A percentile compares a stretch with the other conserved stretches of the same genome.
Evolutionary conservation across 2,797 vertebrate genomes (phyloP).

Genomic region (Oryzias sinensis): DNA sequence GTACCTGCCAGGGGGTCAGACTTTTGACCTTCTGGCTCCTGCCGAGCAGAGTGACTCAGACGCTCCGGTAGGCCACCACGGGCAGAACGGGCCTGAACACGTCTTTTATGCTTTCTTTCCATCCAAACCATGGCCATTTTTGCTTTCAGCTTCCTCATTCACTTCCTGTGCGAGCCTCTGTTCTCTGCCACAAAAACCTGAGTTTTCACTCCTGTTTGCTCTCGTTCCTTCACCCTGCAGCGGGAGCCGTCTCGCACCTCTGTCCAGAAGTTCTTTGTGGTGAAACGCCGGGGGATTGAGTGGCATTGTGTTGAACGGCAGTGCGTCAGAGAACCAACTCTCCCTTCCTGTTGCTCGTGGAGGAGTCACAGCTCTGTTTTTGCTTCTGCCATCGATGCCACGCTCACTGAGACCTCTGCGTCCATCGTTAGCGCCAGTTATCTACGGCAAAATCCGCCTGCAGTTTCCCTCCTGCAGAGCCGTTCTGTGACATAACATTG

Average conservation of each 20-base stretch:
- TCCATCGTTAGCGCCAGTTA: background rate
- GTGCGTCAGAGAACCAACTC: constrained; percentile 51
- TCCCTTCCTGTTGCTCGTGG: constrained; percentile 57
- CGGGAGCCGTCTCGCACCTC: constrained; percentile 17
- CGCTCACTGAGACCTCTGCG: background rate
- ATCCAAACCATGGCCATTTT: constrained; percentile 18
- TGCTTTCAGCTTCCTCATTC: constrained; percentile 61
- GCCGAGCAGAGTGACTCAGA: constrained; percentile 48
- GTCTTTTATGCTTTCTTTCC: constrained; percentile 5
- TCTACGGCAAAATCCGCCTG: background rate
- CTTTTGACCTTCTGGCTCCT: constrained; percentile 23
- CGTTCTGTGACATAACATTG: constrained; percentile 23
- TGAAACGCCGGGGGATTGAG: constrained; percentile 43
- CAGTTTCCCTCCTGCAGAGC: constrained; percentile 4
- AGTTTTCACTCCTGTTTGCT: constrained; percentile 20
- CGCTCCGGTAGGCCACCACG: constrained; percentile 55
- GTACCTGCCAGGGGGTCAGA: constrained; percentile 42
- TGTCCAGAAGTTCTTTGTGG: constrained; percentile 42
- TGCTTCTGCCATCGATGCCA: constrained; percentile 21
- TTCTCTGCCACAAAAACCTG: constrained; percentile 24
- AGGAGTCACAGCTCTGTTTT: constrained; percentile 23
- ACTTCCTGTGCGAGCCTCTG: constrained; percentile 58
- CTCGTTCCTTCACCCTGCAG: constrained; percentile 16
- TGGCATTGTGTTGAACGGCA: constrained; percentile 47
- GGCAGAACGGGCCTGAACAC: constrained; percentile 16